Evolutionary conservation across 2,797 vertebrate species (phyloP).

Genomic region (Pterois miles): DNA sequence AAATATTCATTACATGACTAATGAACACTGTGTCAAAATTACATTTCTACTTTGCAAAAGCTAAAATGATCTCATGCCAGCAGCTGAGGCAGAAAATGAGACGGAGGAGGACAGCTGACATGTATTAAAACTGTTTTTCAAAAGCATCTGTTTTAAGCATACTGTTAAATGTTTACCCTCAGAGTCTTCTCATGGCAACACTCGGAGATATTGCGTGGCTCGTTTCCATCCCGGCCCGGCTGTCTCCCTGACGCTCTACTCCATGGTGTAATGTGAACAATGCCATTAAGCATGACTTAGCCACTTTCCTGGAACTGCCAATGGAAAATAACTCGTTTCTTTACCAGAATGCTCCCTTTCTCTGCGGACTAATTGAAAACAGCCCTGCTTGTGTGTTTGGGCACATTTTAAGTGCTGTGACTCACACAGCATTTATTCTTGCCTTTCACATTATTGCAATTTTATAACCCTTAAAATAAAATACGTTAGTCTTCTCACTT

Average conservation of each 20-base stretch:
- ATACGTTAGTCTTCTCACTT: constrained; percentile 7
- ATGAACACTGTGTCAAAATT: background rate
- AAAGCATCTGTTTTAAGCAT: constrained; percentile 40
- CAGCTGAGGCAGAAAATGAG: constrained; percentile 22
- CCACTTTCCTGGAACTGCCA: constrained; percentile 76
- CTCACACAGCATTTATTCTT: constrained; percentile 52
- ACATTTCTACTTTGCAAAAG: constrained; percentile 1
- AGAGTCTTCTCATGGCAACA: constrained; percentile 27
- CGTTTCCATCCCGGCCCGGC: constrained; percentile 34
- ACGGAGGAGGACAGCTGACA: background rate
- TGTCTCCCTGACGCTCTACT: constrained; percentile 49
- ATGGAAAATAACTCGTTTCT: constrained; percentile 73
- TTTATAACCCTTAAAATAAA: constrained; percentile 43
- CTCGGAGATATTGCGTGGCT: constrained; percentile 40
- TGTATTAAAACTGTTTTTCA: constrained; percentile 13
- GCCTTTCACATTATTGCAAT: constrained; percentile 40
- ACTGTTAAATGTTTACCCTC: constrained; percentile 29
- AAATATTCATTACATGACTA: background rate
- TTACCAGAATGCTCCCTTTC: constrained; percentile 70
- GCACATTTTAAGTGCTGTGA: constrained; percentile 65
- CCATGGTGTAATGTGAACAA: constrained; percentile 69
- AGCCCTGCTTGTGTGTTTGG: constrained; percentile 60
- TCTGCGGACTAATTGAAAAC: constrained; percentile 75
- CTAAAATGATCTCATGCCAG: background rate
- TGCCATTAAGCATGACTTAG: constrained; percentile 72